Percentiles rank a stretch among this genome's conserved stretches.
phyloP scores from a whole-genome alignment of 2,888 invertebrate species.

The Vesta saturnalis region DNA sequence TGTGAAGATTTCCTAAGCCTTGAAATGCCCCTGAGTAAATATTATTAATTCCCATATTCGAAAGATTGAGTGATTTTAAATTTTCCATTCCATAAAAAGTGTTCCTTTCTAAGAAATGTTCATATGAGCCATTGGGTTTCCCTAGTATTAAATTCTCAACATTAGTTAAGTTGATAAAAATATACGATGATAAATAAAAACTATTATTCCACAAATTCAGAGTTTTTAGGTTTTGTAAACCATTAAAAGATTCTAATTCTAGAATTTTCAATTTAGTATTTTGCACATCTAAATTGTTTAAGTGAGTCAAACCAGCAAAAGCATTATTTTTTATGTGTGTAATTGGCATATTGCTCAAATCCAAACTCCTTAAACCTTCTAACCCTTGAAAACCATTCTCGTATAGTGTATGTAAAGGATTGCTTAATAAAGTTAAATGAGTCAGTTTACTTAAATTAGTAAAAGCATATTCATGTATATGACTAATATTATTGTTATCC shows the following conservation, averaged over 20 bases:
- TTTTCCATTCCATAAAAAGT: neutral
- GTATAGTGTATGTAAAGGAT: neutral
- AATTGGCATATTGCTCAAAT: neutral
- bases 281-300: neutral
- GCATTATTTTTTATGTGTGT: neutral
- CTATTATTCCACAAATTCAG: constrained; percentile 53
- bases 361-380: neutral
- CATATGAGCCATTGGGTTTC: neutral
- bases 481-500: neutral
- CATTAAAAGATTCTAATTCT: neutral
- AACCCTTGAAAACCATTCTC: neutral
- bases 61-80: neutral
- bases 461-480: neutral
- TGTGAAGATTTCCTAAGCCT: constrained; percentile 4
- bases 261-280: neutral
- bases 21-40: neutral
- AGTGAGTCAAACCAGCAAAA: neutral
- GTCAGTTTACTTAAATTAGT: neutral
- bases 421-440: neutral
- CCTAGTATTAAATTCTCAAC: neutral
- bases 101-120: neutral
- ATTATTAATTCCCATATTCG: neutral
- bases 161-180: neutral
- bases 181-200: neutral
- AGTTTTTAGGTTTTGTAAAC: constrained; percentile 39